Evolutionary conservation across 2,113 vertebrate species (phyloP).

Genomic region (Spilogale gracilis): DNA sequence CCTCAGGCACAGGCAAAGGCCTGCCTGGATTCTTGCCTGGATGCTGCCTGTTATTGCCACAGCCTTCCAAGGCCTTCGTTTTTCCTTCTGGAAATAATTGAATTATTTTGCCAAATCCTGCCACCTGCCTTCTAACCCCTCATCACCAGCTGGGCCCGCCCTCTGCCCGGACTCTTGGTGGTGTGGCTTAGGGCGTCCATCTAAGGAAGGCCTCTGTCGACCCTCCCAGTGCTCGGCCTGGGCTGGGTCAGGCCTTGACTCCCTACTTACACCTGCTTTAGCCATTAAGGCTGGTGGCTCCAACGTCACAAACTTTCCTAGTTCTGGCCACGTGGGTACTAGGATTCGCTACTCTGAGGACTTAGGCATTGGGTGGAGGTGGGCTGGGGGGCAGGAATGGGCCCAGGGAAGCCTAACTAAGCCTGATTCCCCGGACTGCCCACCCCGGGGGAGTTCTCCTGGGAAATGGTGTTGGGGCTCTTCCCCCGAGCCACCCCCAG

Average conservation of each 20-base stretch:
- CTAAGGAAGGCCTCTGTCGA: neutral
- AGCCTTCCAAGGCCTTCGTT: neutral
- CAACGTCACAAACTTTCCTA: neutral
- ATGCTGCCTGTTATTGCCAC: neutral
- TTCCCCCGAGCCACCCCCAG: neutral
- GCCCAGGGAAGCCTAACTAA: neutral
- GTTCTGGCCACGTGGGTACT: conserved; percentile 17
- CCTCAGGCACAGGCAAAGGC: neutral
- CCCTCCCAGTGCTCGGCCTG: neutral
- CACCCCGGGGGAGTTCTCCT: neutral
- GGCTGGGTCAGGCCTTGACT: neutral
- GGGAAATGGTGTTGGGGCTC: neutral
- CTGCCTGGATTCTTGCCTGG: neutral
- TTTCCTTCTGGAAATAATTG: conserved; percentile 42
- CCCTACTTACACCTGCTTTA: conserved; percentile 73
- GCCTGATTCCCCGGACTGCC: neutral
- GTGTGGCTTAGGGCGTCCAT: neutral
- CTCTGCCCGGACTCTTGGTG: neutral
- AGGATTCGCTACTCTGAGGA: neutral
- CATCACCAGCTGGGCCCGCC: neutral
- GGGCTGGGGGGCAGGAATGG: neutral
- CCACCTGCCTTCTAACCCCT: neutral
- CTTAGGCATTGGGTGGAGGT: neutral
- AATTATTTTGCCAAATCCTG: neutral
- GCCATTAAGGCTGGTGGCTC: conserved; percentile 68